Base-by-base conservation (phyloP, 1,140 invertebrate species). In the Drosophila parabipectinata region DNA sequence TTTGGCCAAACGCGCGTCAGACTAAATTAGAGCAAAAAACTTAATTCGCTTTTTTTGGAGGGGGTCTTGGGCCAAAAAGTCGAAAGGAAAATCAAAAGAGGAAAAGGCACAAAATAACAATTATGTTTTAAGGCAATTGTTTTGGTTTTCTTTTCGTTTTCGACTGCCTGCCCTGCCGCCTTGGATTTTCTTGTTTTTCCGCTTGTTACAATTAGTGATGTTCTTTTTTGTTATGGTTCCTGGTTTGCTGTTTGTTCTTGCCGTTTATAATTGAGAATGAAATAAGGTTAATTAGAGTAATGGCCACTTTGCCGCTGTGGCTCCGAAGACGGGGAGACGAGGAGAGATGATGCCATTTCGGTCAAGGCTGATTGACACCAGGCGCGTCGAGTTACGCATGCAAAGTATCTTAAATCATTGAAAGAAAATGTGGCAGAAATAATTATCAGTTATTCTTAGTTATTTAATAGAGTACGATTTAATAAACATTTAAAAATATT, bases 251-350 rank as follows among this genome's bases (percentile, higher is more conserved):
- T 84, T 78, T 75, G 74, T 60, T 77, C 54, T 54, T 78, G 62
- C 50, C 74, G 71, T 61, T 88, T 88, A 85, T 88, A 88, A 88
- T 88, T 88, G 83, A 83, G 83, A 88, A 88, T 83, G 84, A 88
- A 88, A 88, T 88, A 83, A 88, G 83, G 83, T 88, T 88, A 88
- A 88, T 88, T 88, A 88, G 83, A 88, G 84, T 89, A 88, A 88
- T 88, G 83, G 66, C 72, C 83, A 88, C 79, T 83, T 88, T 73
- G 60, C 69, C 47, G 55, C 68, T 55, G 28, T 60, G 34, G 45
- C 60, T 57, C 45, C 14, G 1, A 44, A 39, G 9, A 45, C 15
- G 53, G 28, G 28, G 12, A 9, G 18, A 18, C 30, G 24, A 14
- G 47, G 2, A 44, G 45, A 75, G 69, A 85, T 72, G 72, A 61